phyloP scores from a whole-genome alignment of 2,113 vertebrate genomes.

The Camelus dromedarius region DNA sequence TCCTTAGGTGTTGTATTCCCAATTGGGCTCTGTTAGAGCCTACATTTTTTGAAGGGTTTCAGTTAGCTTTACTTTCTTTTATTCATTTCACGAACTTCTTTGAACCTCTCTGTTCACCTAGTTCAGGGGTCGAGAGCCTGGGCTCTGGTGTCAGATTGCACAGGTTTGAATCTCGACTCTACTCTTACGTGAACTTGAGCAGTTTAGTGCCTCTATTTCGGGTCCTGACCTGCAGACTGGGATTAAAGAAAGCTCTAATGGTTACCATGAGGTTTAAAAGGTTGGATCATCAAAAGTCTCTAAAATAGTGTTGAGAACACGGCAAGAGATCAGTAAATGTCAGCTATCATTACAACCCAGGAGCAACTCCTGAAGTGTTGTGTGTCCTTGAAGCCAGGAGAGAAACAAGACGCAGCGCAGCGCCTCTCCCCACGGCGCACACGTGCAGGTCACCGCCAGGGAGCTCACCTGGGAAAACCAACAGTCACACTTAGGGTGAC shows the following conservation, averaged over 20 bases:
- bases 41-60: not conserved
- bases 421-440: not conserved
- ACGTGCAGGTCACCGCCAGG: not conserved
- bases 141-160: not conserved
- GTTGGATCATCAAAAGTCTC: not conserved
- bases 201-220: not conserved
- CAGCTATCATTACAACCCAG: not conserved
- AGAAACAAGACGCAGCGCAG: not conserved
- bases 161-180: not conserved
- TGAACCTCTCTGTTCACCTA: not conserved
- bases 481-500: not conserved
- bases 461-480: not conserved
- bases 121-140: not conserved
- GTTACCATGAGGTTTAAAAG: slow-evolving; percentile 29
- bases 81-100: not conserved
- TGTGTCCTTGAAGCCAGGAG: not conserved
- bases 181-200: not conserved
- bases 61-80: not conserved
- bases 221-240: not conserved
- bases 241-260: not conserved
- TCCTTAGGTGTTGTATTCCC: not conserved
- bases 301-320: not conserved
- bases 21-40: not conserved
- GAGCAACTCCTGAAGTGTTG: not conserved
- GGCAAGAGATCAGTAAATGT: slow-evolving; percentile 19